phyloP scores from a whole-genome alignment of 2,113 vertebrate genomes.

The human region DNA sequence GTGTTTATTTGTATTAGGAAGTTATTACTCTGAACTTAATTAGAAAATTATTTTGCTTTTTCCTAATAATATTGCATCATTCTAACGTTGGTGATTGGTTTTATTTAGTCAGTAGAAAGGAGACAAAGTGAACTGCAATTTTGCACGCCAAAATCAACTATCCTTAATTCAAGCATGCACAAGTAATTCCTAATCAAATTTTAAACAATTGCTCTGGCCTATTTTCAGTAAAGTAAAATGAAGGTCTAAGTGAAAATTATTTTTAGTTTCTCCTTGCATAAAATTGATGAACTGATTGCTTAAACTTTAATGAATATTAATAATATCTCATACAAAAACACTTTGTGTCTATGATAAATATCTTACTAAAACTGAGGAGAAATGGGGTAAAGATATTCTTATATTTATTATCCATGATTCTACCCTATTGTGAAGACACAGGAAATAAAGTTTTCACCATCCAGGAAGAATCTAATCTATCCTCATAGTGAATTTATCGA shows the following conservation, averaged over 20 bases:
- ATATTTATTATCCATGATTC: neutral
- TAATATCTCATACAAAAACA: neutral
- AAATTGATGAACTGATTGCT: neutral
- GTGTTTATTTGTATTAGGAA: neutral
- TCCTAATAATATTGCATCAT: neutral
- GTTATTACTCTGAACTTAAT: neutral
- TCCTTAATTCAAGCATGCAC: neutral
- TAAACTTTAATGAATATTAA: conserved; percentile 5
- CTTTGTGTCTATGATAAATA: neutral
- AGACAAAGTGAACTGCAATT: neutral
- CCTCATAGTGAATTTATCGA: neutral
- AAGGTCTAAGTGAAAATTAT: neutral
- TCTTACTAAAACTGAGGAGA: neutral
- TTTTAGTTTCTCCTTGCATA: neutral
- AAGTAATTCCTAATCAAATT: conserved; percentile 26
- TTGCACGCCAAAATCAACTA: neutral
- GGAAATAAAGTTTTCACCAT: neutral
- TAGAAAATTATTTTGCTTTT: neutral
- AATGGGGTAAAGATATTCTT: neutral
- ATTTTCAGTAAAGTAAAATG: neutral
- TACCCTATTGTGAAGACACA: neutral
- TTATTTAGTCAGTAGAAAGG: neutral
- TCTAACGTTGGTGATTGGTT: neutral
- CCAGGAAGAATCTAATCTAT: neutral
- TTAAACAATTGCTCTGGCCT: neutral